Evolutionary conservation across 2,113 vertebrate genomes (phyloP), one percentile per base, ranked within the genome.

Genomic region (Phylloscopus whistleri): DNA sequence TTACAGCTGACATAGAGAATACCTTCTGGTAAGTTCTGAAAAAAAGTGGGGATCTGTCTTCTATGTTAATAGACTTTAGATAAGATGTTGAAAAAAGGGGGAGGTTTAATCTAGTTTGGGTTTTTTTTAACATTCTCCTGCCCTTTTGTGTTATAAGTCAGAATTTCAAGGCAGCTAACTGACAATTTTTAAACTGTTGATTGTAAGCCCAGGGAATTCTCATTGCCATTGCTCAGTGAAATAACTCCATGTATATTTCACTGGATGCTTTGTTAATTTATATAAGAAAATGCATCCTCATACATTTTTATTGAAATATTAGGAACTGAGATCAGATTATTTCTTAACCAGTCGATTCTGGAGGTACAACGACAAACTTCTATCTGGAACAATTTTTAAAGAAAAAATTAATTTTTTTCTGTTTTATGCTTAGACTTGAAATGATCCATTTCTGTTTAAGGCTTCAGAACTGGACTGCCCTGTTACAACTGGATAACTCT

Each of bases 11-110:
- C 24, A 13, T 3, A 49, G 21, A 43, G 10, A 44, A n/a, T 58
- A 16, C 6, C 2, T 70, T 58, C 27, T 53, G 28, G 2, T 62
- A 66, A 56, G 5, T 78, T 63, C 44, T 67, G 43, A 68, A 82
- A 63, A 84, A 84, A 63, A 28, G 7, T 14, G 23, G 1, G 2
- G 1, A n/a, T 75, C 28, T 62, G 6, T 89, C 23, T 48, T 74
- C 18, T n/a, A 1, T 0, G 0, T 58, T 55, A 56, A 16, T 20
- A 78, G 16, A 49, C 5, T 28, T 78, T 37, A 56, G 6, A 4
- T 44, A 55, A 72, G 17, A 37, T 30, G 10, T 8, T 39, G 21
- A 6, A 56, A 87, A 93, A 74, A 33, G 15, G 2, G 11, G 8
- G 12, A 27, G 28, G 14, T 70, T 31, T 70, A 41, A 58, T 62